A percentile compares a stretch with the other conserved stretches of the same genome.
Conservation (phyloP, 2,888 invertebrate species). For the Pheosia tremula region DNA sequence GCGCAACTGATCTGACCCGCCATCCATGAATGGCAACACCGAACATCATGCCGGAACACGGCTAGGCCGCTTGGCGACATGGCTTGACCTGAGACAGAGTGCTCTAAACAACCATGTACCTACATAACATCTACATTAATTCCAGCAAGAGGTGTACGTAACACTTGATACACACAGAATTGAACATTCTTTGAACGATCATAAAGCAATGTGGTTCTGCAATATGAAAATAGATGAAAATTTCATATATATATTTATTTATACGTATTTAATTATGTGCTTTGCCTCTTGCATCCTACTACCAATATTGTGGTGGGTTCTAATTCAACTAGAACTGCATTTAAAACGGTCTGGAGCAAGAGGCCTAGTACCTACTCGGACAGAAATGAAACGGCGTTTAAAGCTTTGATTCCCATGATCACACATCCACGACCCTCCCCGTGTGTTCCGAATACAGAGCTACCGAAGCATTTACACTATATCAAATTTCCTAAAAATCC, state of each 20-base stretch:
- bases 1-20: too few species aligned
- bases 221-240: slow-evolving; percentile 79
- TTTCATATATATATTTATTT: slow-evolving; percentile 60
- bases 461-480: slow-evolving; percentile 78
- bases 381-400: slow-evolving; percentile 76
- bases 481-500: slow-evolving; percentile 82
- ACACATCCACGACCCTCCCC: slow-evolving; percentile 73
- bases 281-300: slow-evolving; percentile 57
- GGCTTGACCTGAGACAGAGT: too few species aligned
- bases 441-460: slow-evolving; percentile 63
- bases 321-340: slow-evolving; percentile 18
- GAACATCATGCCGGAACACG: too few species aligned
- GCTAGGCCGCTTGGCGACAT: too few species aligned
- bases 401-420: slow-evolving; percentile 83
- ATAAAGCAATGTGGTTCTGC: slow-evolving; percentile 63
- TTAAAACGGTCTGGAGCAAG: slow-evolving; percentile 34
- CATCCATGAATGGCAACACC: too few species aligned
- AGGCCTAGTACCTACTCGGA: slow-evolving; percentile 59
- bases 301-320: slow-evolving; percentile 7
- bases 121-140: too few species aligned
- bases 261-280: slow-evolving; percentile 37
- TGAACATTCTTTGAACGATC: slow-evolving; percentile 34
- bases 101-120: too few species aligned
- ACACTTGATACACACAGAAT: slow-evolving; percentile 27
- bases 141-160: not conserved